These are phyloP conservation scores for Larimichthys polyactis DNA, from an alignment of 2,113 vertebrate species.

Conservation along the genomic window DNA sequence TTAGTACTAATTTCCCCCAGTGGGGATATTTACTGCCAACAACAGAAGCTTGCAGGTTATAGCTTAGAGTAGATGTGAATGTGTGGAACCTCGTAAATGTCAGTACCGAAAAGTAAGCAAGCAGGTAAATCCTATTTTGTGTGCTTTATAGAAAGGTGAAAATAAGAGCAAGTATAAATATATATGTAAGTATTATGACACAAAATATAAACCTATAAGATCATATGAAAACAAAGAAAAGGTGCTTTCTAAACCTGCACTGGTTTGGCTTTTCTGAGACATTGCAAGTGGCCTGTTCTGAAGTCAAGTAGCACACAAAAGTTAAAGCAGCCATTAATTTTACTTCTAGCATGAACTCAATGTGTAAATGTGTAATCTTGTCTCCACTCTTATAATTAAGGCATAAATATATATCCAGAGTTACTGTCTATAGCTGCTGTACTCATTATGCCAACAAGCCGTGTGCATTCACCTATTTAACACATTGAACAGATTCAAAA, in stretches of 20 bases:
- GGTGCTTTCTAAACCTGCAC: conserved; percentile 1
- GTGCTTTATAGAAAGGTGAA: background rate
- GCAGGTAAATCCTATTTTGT: background rate
- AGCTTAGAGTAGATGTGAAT: background rate
- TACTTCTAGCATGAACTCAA: no score
- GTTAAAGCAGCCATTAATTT: conserved; percentile 1
- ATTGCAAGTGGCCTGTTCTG: background rate
- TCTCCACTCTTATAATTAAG: conserved; percentile 20
- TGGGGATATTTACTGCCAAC: background rate
- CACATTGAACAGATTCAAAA: conserved; percentile 10
- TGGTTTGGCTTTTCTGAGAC: background rate
- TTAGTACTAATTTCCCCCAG: conserved; percentile 4
- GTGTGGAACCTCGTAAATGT: background rate
- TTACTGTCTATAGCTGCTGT: background rate
- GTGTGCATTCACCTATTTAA: conserved; percentile 41
- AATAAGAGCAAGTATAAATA: background rate
- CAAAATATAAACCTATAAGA: background rate
- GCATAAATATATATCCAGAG: conserved; percentile 24
- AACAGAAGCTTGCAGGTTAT: background rate
- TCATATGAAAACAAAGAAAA: background rate
- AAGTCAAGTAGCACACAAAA: background rate
- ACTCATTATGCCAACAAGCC: conserved; percentile 21
- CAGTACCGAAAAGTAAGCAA: background rate
- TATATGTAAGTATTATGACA: background rate
- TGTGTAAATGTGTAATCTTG: background rate